These are phyloP conservation scores for Notiomystis cincta DNA, from an alignment of 2,113 vertebrate genomes.

Conservation along the genomic window DNA sequence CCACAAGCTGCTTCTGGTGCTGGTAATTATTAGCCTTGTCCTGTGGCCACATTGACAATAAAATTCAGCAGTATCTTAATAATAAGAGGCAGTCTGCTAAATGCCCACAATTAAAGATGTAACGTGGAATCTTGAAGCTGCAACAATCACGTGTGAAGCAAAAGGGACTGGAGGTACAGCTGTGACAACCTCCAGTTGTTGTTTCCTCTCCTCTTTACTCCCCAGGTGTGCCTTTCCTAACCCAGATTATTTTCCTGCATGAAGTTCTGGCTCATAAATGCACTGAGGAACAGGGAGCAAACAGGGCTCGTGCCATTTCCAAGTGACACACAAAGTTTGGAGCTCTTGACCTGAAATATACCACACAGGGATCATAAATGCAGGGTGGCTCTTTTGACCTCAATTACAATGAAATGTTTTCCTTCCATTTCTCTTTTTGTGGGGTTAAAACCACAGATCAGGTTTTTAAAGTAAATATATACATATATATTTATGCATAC, in stretches of 20 bases:
- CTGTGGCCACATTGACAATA: constrained; percentile 75
- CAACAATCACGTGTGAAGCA: not conserved
- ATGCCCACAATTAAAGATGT: constrained; percentile 68
- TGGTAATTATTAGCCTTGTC: constrained; percentile 81
- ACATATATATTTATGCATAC: not conserved
- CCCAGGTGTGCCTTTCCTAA: not conserved
- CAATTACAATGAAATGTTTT: not conserved
- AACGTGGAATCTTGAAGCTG: constrained; percentile 49
- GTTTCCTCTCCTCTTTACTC: not conserved
- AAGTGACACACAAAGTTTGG: not conserved
- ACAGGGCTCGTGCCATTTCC: not conserved
- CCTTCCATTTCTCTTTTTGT: not conserved
- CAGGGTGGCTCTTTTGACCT: not conserved
- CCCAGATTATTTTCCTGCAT: not conserved
- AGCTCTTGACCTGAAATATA: not conserved
- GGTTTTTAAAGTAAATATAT: not conserved
- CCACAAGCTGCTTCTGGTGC: constrained; percentile 81
- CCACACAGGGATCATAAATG: not conserved
- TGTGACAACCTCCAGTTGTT: not conserved
- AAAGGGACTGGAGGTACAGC: not conserved
- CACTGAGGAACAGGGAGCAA: not conserved
- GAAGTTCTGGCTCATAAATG: not conserved
- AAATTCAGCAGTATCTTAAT: constrained; percentile 73
- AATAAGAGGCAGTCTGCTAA: constrained; percentile 68
- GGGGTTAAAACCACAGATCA: not conserved